Percentiles rank a stretch among this genome's conserved stretches.
Conservation (phyloP, 2,797 vertebrate genomes). For the Acanthurus leucopareius region DNA sequence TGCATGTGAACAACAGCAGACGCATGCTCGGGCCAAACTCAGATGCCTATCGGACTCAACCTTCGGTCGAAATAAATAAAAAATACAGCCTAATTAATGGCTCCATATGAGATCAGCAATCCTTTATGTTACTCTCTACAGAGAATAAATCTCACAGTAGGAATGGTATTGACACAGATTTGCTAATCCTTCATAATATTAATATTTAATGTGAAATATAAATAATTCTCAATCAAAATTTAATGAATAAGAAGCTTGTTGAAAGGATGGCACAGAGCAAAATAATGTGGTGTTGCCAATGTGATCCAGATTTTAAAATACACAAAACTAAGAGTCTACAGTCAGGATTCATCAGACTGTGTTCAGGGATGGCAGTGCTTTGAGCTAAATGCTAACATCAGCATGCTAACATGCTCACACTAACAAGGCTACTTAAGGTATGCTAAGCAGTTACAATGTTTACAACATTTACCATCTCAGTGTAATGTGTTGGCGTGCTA, state of each 20-base stretch:
- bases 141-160: background rate
- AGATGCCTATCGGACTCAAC: constrained; percentile 30
- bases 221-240: constrained; percentile 55
- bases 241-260: constrained; percentile 7
- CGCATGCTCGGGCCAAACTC: constrained; percentile 2
- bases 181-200: constrained; percentile 47
- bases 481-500: background rate
- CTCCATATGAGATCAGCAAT: background rate
- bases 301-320: constrained; percentile 15
- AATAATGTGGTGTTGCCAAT: constrained; percentile 12
- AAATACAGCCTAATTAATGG: constrained; percentile 10
- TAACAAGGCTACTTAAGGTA: background rate
- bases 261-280: constrained; percentile 3
- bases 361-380: background rate
- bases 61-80: constrained; percentile 19
- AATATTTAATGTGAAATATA: constrained; percentile 65
- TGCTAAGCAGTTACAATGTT: background rate
- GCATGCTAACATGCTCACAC: background rate
- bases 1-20: constrained; percentile 56
- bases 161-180: constrained; percentile 48
- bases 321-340: background rate
- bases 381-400: constrained; percentile 25
- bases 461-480: background rate
- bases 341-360: background rate
- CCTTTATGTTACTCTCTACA: constrained; percentile 2